These are phyloP conservation scores for Aphodius granarius DNA, from an alignment of 2,888 invertebrate species.

Conservation along the genomic window DNA sequence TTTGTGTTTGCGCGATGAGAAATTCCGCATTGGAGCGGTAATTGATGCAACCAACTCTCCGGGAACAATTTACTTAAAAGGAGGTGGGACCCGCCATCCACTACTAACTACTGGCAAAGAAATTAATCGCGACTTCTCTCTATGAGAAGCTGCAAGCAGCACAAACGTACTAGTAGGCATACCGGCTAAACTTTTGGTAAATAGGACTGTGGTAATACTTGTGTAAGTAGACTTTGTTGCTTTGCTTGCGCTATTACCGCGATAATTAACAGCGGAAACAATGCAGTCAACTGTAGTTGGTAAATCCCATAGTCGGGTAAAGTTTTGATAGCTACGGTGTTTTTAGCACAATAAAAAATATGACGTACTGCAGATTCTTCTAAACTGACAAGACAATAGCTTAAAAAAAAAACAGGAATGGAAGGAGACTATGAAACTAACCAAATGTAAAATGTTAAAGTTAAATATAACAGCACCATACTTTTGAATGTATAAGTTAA, in stretches of 20 bases:
- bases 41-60: neutral
- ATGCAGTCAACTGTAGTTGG: neutral
- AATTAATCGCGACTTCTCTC: neutral
- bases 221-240: neutral
- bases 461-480: too few relatives aligned
- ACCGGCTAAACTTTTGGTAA: neutral
- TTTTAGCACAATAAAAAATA: neutral
- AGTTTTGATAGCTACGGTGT: neutral
- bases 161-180: neutral
- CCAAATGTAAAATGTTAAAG: too few relatives aligned
- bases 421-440: too few relatives aligned
- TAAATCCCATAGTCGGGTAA: too few relatives aligned
- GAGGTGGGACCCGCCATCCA: neutral
- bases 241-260: neutral
- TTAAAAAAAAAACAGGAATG: too few relatives aligned
- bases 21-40: neutral
- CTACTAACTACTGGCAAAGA: neutral
- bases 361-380: neutral
- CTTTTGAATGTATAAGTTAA: too few relatives aligned
- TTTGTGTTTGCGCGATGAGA: constrained; percentile 5
- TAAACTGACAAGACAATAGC: neutral
- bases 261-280: neutral
- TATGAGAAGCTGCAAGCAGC: neutral
- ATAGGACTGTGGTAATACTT: neutral
- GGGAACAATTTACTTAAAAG: constrained; percentile 8